Percentiles rank a stretch among this genome's conserved stretches.
Evolutionary conservation across 2,113 vertebrate species (phyloP).

Genomic region (Psophia crepitans): DNA sequence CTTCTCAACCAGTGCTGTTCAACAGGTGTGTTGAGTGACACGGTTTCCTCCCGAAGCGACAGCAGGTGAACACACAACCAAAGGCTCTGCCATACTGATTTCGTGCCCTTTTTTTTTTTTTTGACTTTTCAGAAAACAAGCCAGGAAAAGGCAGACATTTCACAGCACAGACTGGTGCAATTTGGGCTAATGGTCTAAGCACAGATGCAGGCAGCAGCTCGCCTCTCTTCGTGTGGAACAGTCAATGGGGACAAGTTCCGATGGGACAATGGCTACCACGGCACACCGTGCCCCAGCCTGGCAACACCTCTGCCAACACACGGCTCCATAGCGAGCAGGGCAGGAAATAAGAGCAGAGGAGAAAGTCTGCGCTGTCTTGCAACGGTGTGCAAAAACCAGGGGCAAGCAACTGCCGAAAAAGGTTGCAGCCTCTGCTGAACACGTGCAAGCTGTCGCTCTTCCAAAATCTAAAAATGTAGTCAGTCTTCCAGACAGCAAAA

Average conservation of each 20-base stretch:
- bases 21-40: not conserved
- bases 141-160: conserved; percentile 10
- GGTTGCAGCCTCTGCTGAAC: not conserved
- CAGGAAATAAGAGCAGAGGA: not conserved
- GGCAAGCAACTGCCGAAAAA: not conserved
- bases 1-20: not conserved
- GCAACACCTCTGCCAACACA: not conserved
- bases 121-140: not conserved
- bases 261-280: not conserved
- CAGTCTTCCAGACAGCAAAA: not conserved
- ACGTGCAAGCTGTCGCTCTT: rapidly evolving
- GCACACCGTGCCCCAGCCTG: not conserved
- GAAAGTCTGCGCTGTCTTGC: not conserved
- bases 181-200: not conserved
- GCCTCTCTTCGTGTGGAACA: not conserved
- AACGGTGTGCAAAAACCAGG: not conserved
- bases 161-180: conserved; percentile 18
- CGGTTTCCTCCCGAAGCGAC: not conserved
- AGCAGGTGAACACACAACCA: not conserved
- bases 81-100: conserved; percentile 7
- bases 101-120: not conserved
- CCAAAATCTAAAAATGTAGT: not conserved
- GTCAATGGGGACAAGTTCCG: not conserved
- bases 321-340: rapidly evolving
- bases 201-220: not conserved